A percentile compares a stretch with the other conserved stretches of the same genome.
Evolutionary conservation across 2,888 invertebrate genomes (phyloP).

Genomic region (Cryptophagus acutangulus): DNA sequence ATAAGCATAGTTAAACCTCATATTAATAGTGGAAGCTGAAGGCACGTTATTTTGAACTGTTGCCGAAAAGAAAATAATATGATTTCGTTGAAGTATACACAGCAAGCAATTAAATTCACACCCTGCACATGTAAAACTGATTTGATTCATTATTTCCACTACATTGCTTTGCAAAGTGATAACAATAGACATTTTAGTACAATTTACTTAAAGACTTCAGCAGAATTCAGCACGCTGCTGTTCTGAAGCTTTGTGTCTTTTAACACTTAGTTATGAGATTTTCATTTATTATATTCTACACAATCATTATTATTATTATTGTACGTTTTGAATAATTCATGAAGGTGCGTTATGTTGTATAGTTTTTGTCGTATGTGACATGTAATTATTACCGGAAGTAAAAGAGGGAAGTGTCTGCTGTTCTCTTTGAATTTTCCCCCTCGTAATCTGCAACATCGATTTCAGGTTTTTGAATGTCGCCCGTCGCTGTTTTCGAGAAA

Average conservation of each 20-base stretch:
- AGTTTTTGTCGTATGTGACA: conserved; percentile 20
- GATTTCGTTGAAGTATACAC: too few relatives aligned
- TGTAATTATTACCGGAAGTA: conserved; percentile 5
- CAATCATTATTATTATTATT: too few relatives aligned
- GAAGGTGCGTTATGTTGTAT: too few relatives aligned
- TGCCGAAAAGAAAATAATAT: too few relatives aligned
- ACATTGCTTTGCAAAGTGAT: conserved; percentile 5
- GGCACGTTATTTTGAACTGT: too few relatives aligned
- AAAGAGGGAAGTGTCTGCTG: neutral
- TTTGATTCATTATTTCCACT: neutral
- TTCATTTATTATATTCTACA: too few relatives aligned
- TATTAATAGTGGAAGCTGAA: too few relatives aligned
- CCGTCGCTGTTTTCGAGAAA: too few relatives aligned
- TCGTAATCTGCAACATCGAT: conserved; percentile 1
- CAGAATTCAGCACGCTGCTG: conserved; percentile 4
- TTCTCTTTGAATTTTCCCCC: conserved; percentile 4
- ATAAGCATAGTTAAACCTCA: too few relatives aligned
- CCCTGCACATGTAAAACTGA: conserved; percentile 8
- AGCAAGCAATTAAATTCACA: too few relatives aligned
- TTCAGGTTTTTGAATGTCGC: conserved; percentile 2
- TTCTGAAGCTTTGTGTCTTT: conserved; percentile 5
- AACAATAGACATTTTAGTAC: conserved; percentile 1
- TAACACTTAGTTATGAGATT: conserved; percentile 4
- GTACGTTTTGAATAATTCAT: conserved; percentile 22
- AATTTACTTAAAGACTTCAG: neutral